Evolutionary conservation across 2,113 vertebrate species (phyloP).

Genomic region (Xenopus tropicalis): DNA sequence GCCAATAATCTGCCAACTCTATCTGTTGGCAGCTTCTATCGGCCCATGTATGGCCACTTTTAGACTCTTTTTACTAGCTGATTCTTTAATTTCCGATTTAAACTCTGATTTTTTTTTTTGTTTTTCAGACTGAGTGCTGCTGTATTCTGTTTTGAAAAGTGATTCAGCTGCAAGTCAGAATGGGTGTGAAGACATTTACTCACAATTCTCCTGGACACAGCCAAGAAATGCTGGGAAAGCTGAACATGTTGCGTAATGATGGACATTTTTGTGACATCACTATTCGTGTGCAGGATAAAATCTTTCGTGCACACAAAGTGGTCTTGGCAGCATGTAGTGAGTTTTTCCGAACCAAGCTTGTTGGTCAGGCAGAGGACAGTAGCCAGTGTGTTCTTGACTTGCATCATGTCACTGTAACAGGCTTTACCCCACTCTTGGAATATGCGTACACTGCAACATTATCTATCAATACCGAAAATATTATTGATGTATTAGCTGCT

Average conservation of each 20-base stretch:
- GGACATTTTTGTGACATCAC: constrained; percentile 91
- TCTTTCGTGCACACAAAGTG: constrained; percentile 89
- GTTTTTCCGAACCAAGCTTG: constrained; percentile 88
- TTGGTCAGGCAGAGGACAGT: constrained; percentile 83
- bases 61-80: too few species aligned
- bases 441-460: constrained; percentile 96
- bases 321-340: constrained; percentile 88
- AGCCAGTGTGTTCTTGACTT: constrained; percentile 89
- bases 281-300: constrained; percentile 89
- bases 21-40: too few species aligned
- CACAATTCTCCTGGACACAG: constrained; percentile 86
- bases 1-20: too few species aligned
- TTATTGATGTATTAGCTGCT: constrained; percentile 94
- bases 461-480: constrained; percentile 96
- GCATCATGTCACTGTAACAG: constrained; percentile 94
- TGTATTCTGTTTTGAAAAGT: constrained; percentile 43
- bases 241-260: constrained; percentile 84
- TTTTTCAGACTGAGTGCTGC: constrained; percentile 22
- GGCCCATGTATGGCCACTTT: too few species aligned
- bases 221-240: constrained; percentile 91
- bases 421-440: constrained; percentile 92
- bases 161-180: constrained; percentile 55
- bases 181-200: constrained; percentile 94
- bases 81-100: too few species aligned
- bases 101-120: neutral